Base-by-base conservation (phyloP, 1,140 invertebrate species). In the Diploscapter pachys region DNA sequence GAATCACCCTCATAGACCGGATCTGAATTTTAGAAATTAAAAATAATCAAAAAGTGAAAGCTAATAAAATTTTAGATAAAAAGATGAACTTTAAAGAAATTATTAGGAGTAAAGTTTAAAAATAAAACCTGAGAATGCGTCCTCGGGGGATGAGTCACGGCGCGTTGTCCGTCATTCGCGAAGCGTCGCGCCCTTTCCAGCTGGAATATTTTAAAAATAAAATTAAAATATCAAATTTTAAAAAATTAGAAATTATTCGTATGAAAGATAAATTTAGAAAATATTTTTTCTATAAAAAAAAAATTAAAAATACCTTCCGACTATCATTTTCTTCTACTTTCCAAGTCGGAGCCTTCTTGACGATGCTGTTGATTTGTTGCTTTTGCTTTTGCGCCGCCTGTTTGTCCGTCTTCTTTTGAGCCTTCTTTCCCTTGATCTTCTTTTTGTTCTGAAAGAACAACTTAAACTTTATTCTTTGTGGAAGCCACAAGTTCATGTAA, bases 351-450 rank as follows among this genome's bases (percentile, higher is more conserved):
- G 53, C 61, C 31, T 68, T 69, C 49, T 68, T 52, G 2, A 52
- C 31, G 4, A 13, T 53, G 52, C 51, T 54, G 57, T 64, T 67
- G 62, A 80, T 69, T 63, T 80, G 69, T n/a, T 72, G 49, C 56
- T 73, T 76, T 54, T 81, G 68, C 57, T 48, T 51, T 48, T 74
- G 59, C 64, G 54, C 73, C 57, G 13, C 50, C 48, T 69, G 64
- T 13, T 13, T 68, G 3, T 52, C 54, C 31, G n/a, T 52, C 57
- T 72, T 75, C 68, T 82, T 69, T 66, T 67, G 55, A 57, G 66
- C 77, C 54, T 77, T 81, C 65, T 71, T 55, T 59, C 52, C 71
- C 63, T 75, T 80, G 6, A 61, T 79, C 51, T 75, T 79, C 68
- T 76, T 11, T 64, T 66, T 73, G 65, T 67, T 49, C 31, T 31